Base-by-base conservation (phyloP, 2,888 invertebrate genomes). In the Ornithoptera alexandrae region DNA sequence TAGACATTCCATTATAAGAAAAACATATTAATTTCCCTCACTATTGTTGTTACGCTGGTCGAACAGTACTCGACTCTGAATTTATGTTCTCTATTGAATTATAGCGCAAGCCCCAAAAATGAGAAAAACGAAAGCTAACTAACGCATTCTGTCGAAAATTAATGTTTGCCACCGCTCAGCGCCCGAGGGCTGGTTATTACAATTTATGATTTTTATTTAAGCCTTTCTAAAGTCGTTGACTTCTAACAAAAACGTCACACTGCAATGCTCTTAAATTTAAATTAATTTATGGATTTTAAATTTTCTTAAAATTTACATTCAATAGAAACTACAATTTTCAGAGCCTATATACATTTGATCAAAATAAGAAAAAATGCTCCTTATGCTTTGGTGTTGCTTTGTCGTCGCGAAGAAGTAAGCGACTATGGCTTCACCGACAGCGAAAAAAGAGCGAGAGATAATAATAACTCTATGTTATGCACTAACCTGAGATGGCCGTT, bases 1-100 rank as follows among this genome's bases (percentile, higher is more conserved):
- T 92, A 92, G 92, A 92, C 92, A 82, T 79, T 77, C 89, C 84
- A 89, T 92, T 90, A 90, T 92, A 85, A 88, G 90, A 90, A 92
- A 91, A 92, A 91, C 90, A 92, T 91, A 90, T 90, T 90, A 91
- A 90, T 90, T 86, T 84, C 82, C 84, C 84, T 80, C 81, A 67
- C 87, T 84, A 88, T 86, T 83, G 88, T 86, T 86, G 78, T 80
- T 82, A 82, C 79, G 79, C 65, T 46, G 62, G 84, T 84, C 84
- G 82, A 88, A 88, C 88, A 88, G 86, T 87, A 84, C 86, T 85
- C 83, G 81, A 77, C 79, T 80, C 77, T 75, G 79, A 86, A 91
- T 91, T 91, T 90, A 91, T 89, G 87, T 81, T 76, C 77, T 83
- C 82, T 81, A 87, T 90, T 90, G 88, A 90, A 84, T 88, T 87